phyloP scores from a whole-genome alignment of 2,888 invertebrate genomes.

The Aleiodes testaceus region DNA sequence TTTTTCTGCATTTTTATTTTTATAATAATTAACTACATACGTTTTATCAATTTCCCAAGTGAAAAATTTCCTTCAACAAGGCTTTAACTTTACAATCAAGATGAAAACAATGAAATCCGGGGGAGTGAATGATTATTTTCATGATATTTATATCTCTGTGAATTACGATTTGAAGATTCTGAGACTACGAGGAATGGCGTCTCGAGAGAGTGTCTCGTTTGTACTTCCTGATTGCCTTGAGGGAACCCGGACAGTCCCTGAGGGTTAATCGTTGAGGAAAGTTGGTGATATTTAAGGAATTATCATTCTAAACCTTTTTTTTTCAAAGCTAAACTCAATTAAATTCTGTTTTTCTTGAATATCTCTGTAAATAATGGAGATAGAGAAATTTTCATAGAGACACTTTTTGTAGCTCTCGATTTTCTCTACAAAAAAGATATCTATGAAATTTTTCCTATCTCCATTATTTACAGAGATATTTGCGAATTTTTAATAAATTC shows the following conservation, averaged over 20 bases:
- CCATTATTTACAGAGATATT: too few relatives aligned
- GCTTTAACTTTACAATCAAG: too few relatives aligned
- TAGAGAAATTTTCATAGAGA: too few relatives aligned
- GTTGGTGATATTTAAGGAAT: not conserved
- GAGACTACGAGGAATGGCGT: not conserved
- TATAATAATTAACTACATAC: not conserved
- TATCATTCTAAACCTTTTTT: not conserved
- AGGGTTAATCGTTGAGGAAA: not conserved
- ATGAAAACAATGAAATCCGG: too few relatives aligned
- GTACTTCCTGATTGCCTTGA: slow-evolving; percentile 65
- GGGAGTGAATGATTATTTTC: too few relatives aligned
- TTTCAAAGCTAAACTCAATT: not conserved
- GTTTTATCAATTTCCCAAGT: not conserved
- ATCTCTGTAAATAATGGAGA: too few relatives aligned
- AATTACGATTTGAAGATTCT: slow-evolving; percentile 1
- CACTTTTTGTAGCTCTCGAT: too few relatives aligned
- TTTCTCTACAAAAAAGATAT: too few relatives aligned
- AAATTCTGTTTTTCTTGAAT: too few relatives aligned
- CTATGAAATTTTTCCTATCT: too few relatives aligned
- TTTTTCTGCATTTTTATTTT: not conserved
- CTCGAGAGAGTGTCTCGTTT: not conserved
- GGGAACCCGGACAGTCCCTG: slow-evolving; percentile 22
- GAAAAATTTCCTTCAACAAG: not conserved
- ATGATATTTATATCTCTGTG: not conserved
- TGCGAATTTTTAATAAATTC: too few relatives aligned